phyloP scores from a whole-genome alignment of 30 jellyfish, hydroid and myxozoan species.

The Turritopsis dohrnii region DNA sequence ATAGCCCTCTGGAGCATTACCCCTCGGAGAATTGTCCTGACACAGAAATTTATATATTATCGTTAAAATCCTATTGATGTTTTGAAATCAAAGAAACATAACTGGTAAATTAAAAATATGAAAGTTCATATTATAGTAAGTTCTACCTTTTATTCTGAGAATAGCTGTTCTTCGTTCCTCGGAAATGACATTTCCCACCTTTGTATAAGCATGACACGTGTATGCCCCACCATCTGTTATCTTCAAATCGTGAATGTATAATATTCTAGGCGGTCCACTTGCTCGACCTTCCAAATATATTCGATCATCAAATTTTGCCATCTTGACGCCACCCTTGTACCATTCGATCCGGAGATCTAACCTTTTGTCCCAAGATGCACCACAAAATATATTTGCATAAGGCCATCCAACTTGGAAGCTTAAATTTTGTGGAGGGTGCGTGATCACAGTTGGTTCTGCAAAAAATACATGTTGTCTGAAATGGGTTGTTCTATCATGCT shows the following conservation, averaged over 20 bases:
- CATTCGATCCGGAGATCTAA: conserved; percentile 85
- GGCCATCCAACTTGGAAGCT: conserved; percentile 38
- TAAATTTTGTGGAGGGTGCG: conserved; percentile 34
- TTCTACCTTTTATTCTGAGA: conserved; percentile 16
- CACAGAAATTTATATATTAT: too few species aligned
- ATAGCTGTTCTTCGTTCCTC: conserved; percentile 26
- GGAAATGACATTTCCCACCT: conserved; percentile 38
- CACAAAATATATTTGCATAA: conserved; percentile 52
- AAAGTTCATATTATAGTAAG: too few species aligned
- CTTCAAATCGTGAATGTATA: conserved; percentile 38
- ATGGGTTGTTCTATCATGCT: neutral
- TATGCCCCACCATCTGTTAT: conserved; percentile 70
- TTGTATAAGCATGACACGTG: conserved; percentile 88
- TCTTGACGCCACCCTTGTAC: conserved; percentile 82
- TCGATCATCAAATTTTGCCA: conserved; percentile 65
- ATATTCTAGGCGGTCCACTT: conserved; percentile 81
- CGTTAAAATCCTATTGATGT: too few species aligned
- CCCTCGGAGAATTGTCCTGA: too few species aligned
- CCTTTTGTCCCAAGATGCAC: conserved; percentile 67
- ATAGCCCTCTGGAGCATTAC: too few species aligned
- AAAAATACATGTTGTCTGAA: neutral
- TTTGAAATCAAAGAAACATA: too few species aligned
- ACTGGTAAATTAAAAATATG: too few species aligned
- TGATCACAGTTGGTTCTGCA: conserved; percentile 51
- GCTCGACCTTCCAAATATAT: conserved; percentile 72